Conservation (phyloP, 2,888 invertebrate genomes). For the Corbicula japonica region DNA sequence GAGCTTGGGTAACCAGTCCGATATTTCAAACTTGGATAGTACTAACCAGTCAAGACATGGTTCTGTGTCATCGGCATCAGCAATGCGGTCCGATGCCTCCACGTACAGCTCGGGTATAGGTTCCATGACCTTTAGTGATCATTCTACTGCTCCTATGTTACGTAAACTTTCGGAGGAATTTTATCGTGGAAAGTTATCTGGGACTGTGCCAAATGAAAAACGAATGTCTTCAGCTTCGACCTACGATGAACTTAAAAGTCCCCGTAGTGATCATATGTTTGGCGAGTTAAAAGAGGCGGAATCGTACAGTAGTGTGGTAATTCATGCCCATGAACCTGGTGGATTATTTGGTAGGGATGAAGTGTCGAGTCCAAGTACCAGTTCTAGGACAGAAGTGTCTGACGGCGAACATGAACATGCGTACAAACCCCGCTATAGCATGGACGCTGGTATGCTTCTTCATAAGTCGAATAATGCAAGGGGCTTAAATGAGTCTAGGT, state of each 20-base stretch:
- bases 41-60: constrained; percentile 70
- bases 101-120: constrained; percentile 64
- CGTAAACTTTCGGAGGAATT: constrained; percentile 82
- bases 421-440: constrained; percentile 70
- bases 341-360: constrained; percentile 79
- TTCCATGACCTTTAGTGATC: constrained; percentile 66
- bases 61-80: constrained; percentile 33
- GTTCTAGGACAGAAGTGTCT: constrained; percentile 65
- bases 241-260: constrained; percentile 72
- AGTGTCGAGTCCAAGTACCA: constrained; percentile 72
- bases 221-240: constrained; percentile 71
- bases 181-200: constrained; percentile 71
- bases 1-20: constrained; percentile 49
- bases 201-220: constrained; percentile 66
- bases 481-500: constrained; percentile 62
- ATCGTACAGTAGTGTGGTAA: constrained; percentile 81
- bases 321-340: constrained; percentile 76
- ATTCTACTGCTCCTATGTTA: constrained; percentile 78
- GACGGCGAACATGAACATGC: constrained; percentile 54
- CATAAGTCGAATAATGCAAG: constrained; percentile 60
- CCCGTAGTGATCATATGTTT: constrained; percentile 67
- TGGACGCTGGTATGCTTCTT: constrained; percentile 71
- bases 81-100: constrained; percentile 51
- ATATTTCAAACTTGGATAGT: constrained; percentile 39
- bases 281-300: constrained; percentile 79